Conservation (phyloP, 2,888 invertebrate genomes). For the Linyphia triangularis region DNA sequence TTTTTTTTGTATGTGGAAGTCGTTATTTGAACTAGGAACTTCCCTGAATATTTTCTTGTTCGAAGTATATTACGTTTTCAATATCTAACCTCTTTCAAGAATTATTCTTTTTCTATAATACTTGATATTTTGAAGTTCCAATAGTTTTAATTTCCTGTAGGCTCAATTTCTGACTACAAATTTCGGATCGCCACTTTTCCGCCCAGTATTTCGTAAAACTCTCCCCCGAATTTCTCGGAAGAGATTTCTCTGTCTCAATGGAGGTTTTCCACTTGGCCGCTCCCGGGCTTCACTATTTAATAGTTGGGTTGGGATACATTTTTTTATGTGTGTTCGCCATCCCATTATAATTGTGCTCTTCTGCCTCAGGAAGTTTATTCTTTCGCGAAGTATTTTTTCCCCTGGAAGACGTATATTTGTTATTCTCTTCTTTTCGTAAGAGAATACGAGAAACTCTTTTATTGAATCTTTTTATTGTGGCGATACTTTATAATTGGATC, state of each 20-base stretch:
- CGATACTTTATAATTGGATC: not conserved
- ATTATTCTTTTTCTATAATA: too few relatives aligned
- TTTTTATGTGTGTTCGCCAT: not conserved
- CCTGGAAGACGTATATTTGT: not conserved
- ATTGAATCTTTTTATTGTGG: not conserved
- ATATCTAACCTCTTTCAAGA: too few relatives aligned
- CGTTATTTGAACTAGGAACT: too few relatives aligned
- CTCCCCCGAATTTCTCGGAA: not conserved
- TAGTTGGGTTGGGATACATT: conserved; percentile 4
- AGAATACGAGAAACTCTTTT: not conserved
- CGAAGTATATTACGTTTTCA: too few relatives aligned
- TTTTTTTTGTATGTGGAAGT: too few relatives aligned
- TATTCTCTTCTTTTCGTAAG: not conserved
- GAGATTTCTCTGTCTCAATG: not conserved
- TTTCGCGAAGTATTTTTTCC: too few relatives aligned
- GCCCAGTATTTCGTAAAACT: not conserved
- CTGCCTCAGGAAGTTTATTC: not conserved
- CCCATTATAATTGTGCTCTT: conserved; percentile 34
- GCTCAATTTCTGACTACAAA: too few relatives aligned
- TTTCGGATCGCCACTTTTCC: not conserved
- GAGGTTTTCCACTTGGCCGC: conserved; percentile 42
- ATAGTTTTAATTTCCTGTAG: too few relatives aligned
- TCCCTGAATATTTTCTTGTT: too few relatives aligned
- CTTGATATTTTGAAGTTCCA: too few relatives aligned
- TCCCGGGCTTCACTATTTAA: conserved; percentile 7